These are phyloP conservation scores for Nipponacmea schrenckii DNA, from an alignment of 2,888 invertebrate species.

Conservation along the genomic window DNA sequence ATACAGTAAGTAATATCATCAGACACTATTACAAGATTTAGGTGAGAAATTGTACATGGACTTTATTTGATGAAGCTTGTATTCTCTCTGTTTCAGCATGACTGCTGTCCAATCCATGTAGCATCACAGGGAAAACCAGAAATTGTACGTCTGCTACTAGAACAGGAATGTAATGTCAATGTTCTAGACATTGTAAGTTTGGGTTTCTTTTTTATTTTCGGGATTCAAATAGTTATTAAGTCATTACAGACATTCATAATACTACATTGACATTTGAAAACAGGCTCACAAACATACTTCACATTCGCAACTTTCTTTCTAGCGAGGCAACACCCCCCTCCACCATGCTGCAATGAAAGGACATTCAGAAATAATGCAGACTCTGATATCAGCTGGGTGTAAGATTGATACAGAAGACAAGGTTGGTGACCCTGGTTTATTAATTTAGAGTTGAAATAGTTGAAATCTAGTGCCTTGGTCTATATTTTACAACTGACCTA, in stretches of 20 bases:
- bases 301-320: too few relatives aligned
- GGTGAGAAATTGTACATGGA: neutral
- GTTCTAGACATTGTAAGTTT: constrained; percentile 64
- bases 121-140: constrained; percentile 68
- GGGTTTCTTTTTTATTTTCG: neutral
- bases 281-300: neutral
- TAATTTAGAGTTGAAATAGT: too few relatives aligned
- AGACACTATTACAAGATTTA: too few relatives aligned
- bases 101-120: constrained; percentile 67
- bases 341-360: constrained; percentile 69
- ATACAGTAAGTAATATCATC: constrained; percentile 56
- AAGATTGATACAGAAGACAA: constrained; percentile 64
- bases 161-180: constrained; percentile 64
- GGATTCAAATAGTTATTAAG: neutral
- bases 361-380: constrained; percentile 63
- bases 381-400: constrained; percentile 61
- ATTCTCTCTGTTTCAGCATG: constrained; percentile 56
- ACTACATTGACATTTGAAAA: neutral
- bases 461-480: neutral
- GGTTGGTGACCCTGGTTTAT: too few relatives aligned
- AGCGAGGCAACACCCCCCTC: constrained; percentile 65
- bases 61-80: neutral
- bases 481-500: too few relatives aligned
- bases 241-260: neutral
- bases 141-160: constrained; percentile 63